Evolutionary conservation across 2,797 vertebrate genomes (phyloP), one percentile per base, ranked within the genome.

Genomic region (Chrosomus eos): DNA sequence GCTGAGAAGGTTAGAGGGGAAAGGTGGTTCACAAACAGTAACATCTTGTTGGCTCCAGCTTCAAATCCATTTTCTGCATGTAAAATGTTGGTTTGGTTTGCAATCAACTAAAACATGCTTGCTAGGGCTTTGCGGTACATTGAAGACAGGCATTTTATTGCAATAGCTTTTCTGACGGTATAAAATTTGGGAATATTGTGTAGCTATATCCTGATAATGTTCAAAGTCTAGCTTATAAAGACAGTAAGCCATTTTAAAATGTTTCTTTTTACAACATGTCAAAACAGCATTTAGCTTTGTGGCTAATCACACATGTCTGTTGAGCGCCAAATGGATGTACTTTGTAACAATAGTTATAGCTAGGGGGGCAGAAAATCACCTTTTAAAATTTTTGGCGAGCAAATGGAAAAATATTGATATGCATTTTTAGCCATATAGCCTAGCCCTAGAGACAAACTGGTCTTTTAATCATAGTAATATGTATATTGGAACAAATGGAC

Each of bases 1-100:
- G 58, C 33, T 76, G 45, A 83, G 66, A 76, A 76, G 82, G 82
- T 55, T n/a, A 83, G 70, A 82, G 62, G 4, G 16, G 58, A 66
- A 43, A 71, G 26, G 36, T 45, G 33, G 36, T 71, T 58, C 36
- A 60, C 38, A 78, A 45, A 77, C 18, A 70, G 53, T 48, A 76
- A 10, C 72, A 75, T 67, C 43, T 74, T 8, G 5, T 64, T 48
- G 55, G 5, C 21, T 73, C 11, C 19, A n/a, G 28, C 11, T 55
- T 55, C 4, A 31, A 26, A 43, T 75, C 40, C 11, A 23, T 33
- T 70, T 48, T 73, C 16, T 40, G 18, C 31, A 31, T 43, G 18
- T 31, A 7, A 73, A 48, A 48, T 58, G 60, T 67, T 67, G 73
- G 45, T 67, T 76, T 83, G 45, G 72, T 58, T 33, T 53, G 26